Evolutionary conservation across 1,140 invertebrate genomes (phyloP), one percentile per base, ranked within the genome.

Genomic region (Drosophila lini): DNA sequence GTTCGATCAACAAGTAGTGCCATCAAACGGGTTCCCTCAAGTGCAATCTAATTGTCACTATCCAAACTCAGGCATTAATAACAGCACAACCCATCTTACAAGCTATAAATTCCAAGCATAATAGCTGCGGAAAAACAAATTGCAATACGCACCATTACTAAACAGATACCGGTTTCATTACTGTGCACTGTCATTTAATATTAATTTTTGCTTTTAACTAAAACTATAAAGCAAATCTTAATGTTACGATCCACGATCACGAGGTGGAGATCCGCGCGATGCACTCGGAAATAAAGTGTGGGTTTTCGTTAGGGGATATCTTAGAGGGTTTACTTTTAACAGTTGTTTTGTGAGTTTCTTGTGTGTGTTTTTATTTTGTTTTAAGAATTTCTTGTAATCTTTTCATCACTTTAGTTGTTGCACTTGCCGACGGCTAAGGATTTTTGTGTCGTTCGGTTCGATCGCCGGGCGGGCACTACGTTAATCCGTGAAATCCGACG

Each of bases 171-270:
- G 88, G 75, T 91, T 81, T 91, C 90, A 91, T 91, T 91, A 91
- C 90, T 91, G 90, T 91, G 90, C 90, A 91, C 90, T 91, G 90
- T 91, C 90, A 91, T 91, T 91, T 91, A 91, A 91, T 88, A 89
- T 83, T 25, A 64, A 70, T 83, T 83, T 78, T 50, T 78, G 64
- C 47, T 88, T 80, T 76, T 58, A 80, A 88, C 47, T 89, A 34
- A 67, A 83, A 88, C 76, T 89, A 69, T 73, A 80, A 86, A 80
- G 78, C 63, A 74, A 69, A 73, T 69, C 63, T 77, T 56, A 48
- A 78, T 67, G 44, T 58, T 62, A 50, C 71, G 65, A 70, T 76
- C 59, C 61, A 68, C 57, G 52, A 53, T 38, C 34, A 53, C 52
- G 32, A 9, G 19, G 13, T 53, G 52, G 52, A 22, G 52, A 38